Evolutionary conservation across 2,113 vertebrate species (phyloP).

Genomic region (Caloenas nicobarica): DNA sequence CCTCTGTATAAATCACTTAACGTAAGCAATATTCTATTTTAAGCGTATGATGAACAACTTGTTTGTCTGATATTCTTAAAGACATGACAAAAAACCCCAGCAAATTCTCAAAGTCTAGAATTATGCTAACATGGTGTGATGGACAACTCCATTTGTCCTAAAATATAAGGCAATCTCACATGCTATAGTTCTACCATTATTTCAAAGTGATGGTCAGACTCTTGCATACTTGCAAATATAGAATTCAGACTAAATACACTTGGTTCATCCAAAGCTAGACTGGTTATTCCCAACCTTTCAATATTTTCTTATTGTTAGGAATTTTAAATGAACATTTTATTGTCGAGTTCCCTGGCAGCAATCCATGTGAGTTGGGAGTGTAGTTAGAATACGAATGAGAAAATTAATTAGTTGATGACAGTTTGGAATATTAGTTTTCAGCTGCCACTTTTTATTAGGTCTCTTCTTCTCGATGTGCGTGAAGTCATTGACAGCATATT

Average conservation of each 20-base stretch:
- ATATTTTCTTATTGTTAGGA: not conserved
- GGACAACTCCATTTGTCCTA: not conserved
- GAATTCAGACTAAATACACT: not conserved
- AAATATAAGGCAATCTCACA: not conserved
- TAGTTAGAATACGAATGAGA: not conserved
- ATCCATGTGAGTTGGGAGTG: not conserved
- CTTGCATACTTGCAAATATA: not conserved
- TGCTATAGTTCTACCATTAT: not conserved
- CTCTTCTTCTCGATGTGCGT: not conserved
- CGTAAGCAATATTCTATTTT: not conserved
- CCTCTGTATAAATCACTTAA: not conserved
- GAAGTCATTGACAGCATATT: not conserved
- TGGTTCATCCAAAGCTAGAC: not conserved
- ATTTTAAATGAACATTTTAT: not conserved
- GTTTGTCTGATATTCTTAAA: not conserved
- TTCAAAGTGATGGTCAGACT: not conserved
- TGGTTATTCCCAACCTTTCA: not conserved
- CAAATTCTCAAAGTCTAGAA: not conserved
- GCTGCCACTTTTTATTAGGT: slow-evolving; percentile 8
- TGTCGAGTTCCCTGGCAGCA: not conserved
- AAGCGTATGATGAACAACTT: not conserved
- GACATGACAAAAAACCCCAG: not conserved
- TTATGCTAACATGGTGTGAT: not conserved
- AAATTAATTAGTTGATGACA: slow-evolving; percentile 48
- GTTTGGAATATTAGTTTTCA: slow-evolving; percentile 18